Percentiles rank a stretch among this genome's conserved stretches.
These are phyloP conservation scores for Calidris pygmaea DNA, from an alignment of 2,113 vertebrate species.

Conservation along the genomic window DNA sequence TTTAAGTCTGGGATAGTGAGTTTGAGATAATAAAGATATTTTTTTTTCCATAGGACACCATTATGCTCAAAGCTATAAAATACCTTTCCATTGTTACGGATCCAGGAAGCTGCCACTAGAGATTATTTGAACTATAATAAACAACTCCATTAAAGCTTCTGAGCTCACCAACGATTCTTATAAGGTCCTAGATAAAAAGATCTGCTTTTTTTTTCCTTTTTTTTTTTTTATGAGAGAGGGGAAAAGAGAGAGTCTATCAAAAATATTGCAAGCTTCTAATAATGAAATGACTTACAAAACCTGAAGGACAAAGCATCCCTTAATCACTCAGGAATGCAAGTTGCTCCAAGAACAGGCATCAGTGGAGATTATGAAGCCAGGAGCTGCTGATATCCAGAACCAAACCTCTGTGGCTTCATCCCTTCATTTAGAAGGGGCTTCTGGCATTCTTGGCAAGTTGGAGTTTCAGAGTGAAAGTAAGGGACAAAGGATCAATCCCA, in stretches of 20 bases:
- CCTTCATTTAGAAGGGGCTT: not conserved
- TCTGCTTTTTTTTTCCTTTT: not conserved
- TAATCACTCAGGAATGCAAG: constrained; percentile 27
- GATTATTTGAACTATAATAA: constrained; percentile 48
- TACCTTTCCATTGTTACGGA: constrained; percentile 20
- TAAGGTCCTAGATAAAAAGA: constrained; percentile 27
- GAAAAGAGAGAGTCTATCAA: not conserved
- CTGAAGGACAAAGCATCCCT: constrained; percentile 41
- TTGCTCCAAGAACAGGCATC: constrained; percentile 1
- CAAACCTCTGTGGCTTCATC: not conserved
- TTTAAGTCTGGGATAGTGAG: constrained; percentile 12
- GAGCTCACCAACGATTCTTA: not conserved
- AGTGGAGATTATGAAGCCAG: not conserved
- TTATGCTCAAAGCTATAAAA: constrained; percentile 60
- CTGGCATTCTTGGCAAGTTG: not conserved
- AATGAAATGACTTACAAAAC: constrained; percentile 7
- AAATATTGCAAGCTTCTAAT: constrained; percentile 34
- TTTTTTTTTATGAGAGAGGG: not conserved
- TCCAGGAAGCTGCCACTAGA: constrained; percentile 39
- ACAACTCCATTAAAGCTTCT: constrained; percentile 40
- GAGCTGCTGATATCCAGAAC: not conserved
- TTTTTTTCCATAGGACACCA: constrained; percentile 8
- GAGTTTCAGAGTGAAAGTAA: not conserved
- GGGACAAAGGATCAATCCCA: not conserved
- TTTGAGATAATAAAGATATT: constrained; percentile 15